Base-by-base conservation (phyloP, 2,797 vertebrate species). In the Catharus ustulatus region DNA sequence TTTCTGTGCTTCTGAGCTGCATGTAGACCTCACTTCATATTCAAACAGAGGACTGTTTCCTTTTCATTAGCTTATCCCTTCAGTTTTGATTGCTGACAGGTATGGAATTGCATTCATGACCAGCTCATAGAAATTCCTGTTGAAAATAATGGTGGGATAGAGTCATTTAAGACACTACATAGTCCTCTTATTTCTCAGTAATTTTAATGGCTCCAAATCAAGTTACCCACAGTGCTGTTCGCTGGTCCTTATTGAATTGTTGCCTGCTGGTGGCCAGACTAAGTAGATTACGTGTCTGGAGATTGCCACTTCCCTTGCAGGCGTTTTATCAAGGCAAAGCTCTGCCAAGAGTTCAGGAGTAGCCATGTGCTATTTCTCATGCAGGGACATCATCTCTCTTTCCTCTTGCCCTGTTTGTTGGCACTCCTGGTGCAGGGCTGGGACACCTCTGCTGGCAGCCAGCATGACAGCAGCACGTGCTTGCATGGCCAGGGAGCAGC, bases 131-230 rank as follows among this genome's bases (percentile, higher is more conserved):
- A 89, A 79, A 84, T 90, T 66, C 74, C 49, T n/a, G n/a, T 72
- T 87, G 79, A 94, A 95, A 93, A 78, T 90, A 84, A 29, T 52
- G 34, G 51, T 79, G 59, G n/a, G 42, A 34, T 80, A 77, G 72
- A 94, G 48, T 85, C 24, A 67, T 86, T 88, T 75, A 79, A 93
- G 66, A 76, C 72, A 68, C 51, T 88, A 64, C 52, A 29, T 86
- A 73, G 76, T 78, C 91, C 51, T 96, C 80, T 71, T 85, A 46
- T 78, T 92, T 87, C 72, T 92, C 74, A 93, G 72, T 95, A 81
- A 89, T 94, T 94, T 84, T 86, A 84, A 83, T 94, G 90, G 79
- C 80, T 87, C 59, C 89, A 93, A 96, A 97, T 95, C 87, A 94
- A 80, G 63, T 96, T 96, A 95, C 74, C 86, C 83, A 84, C 78